Evolutionary conservation across 2,113 vertebrate genomes (phyloP), one percentile per base, ranked within the genome.

Genomic region (Callorhinus ursinus): DNA sequence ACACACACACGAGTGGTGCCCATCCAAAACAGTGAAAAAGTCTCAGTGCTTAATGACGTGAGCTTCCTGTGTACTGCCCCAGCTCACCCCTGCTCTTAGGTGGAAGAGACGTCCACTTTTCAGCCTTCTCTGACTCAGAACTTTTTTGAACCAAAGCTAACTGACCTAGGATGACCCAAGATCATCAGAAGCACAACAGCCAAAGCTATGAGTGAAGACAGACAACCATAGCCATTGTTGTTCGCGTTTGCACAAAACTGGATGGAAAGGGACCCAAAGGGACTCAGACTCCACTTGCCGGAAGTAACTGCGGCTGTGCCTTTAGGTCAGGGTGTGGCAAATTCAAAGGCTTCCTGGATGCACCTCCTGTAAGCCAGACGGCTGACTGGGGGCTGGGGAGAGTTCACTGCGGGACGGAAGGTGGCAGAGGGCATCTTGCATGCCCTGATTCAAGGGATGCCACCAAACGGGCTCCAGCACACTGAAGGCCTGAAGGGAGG

Each of bases 181-280:
- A 98, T 96, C 76, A 93, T 96, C 97, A 98, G 97, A 94, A 92
- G 84, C 76, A 85, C 81, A 91, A 88, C 93, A 82, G 69, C 96
- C 19, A 69, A 97, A 97, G 96, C 69, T 5, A 0, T 28, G 92
- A 80, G 92, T 0, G 24, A 88, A 92, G 96, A 92, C 92, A 71
- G 89, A 96, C 42, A 71, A 95, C 92, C 96, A 18, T 0, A 92
- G 93, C 81, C 93, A 51, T 14, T 21, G 42, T 36, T 16, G 51
- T 19, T 67, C 6, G 1, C 28, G n/a, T 90, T 49, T 55, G 80
- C 26, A 11, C 69, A 33, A 33, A 83, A 59, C 13, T 33, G 26
- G 28, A 67, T n/a, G 36, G 89, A 67, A 36, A 65, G 65, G 84
- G 77, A 49, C 31, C 51, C 74, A n/a, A 69, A 96, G 76, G 63